Evolutionary conservation across 2,113 vertebrate genomes (phyloP).

Genomic region (Dasyprocta punctata): DNA sequence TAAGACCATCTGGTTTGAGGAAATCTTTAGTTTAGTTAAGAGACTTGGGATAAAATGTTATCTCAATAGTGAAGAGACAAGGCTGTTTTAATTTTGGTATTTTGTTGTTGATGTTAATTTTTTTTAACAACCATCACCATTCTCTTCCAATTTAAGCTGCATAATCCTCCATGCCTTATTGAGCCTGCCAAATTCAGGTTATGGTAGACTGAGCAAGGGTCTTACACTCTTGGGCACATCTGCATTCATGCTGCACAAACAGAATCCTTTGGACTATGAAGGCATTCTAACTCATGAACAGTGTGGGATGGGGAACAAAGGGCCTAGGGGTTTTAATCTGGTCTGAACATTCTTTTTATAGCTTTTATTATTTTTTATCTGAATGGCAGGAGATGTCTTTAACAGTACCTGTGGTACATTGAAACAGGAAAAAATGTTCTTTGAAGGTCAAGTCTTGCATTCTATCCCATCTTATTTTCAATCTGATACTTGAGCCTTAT

Average conservation of each 20-base stretch:
- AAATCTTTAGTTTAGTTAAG: background rate
- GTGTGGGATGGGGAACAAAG: background rate
- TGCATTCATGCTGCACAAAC: conserved; percentile 12
- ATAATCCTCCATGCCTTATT: conserved; percentile 56
- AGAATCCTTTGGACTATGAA: background rate
- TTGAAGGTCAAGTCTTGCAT: background rate
- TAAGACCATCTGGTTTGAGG: background rate
- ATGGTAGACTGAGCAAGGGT: conserved; percentile 42
- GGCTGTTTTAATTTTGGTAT: conserved; percentile 1
- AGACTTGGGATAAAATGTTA: background rate
- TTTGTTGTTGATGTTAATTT: background rate
- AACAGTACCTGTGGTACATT: background rate
- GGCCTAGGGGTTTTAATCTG: background rate
- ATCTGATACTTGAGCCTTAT: background rate
- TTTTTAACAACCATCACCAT: conserved; percentile 34
- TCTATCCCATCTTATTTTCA: background rate
- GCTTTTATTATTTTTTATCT: background rate
- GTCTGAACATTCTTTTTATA: background rate
- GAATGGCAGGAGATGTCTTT: background rate
- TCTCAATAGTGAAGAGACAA: background rate
- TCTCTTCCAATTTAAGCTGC: conserved; percentile 55
- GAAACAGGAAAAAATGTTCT: background rate
- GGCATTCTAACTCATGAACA: background rate
- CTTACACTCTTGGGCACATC: conserved; percentile 38
- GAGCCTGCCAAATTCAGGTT: conserved; percentile 56